Evolutionary conservation across 2,113 vertebrate genomes (phyloP).

Genomic region (Colius striatus): DNA sequence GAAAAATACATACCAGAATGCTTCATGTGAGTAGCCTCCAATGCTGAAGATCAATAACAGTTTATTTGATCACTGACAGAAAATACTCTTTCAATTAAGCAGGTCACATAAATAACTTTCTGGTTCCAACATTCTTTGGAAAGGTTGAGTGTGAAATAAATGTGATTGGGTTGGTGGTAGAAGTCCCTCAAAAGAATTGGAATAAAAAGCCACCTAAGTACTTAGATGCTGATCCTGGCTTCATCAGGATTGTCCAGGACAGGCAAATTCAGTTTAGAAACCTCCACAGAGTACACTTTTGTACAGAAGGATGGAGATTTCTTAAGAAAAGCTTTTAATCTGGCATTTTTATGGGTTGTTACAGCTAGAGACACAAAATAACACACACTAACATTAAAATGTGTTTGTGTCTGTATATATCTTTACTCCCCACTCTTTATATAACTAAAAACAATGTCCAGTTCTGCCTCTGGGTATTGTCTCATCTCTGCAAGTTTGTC

Average conservation of each 20-base stretch:
- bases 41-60: slow-evolving; percentile 69
- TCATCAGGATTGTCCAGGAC: not conserved
- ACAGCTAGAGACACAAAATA: not conserved
- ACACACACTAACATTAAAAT: not conserved
- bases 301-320: not conserved
- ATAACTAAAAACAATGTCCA: not conserved
- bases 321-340: not conserved
- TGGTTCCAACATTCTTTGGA: slow-evolving; percentile 59
- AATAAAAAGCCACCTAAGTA: not conserved
- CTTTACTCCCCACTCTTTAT: not conserved
- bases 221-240: not conserved
- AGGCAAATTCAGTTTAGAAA: not conserved
- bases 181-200: not conserved
- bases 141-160: slow-evolving; percentile 58
- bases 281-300: not conserved
- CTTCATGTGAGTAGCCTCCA: slow-evolving; percentile 32
- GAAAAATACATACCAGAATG: slow-evolving; percentile 58
- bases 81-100: slow-evolving; percentile 73
- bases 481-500: not conserved
- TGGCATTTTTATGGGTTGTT: not conserved
- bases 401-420: accelerated
- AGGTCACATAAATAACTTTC: slow-evolving; percentile 72
- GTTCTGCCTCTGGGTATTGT: not conserved
- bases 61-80: slow-evolving; percentile 73
- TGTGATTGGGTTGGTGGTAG: slow-evolving; percentile 29